Conservation (phyloP, 1,140 invertebrate genomes). For the Cyphomyrmex costatus region DNA sequence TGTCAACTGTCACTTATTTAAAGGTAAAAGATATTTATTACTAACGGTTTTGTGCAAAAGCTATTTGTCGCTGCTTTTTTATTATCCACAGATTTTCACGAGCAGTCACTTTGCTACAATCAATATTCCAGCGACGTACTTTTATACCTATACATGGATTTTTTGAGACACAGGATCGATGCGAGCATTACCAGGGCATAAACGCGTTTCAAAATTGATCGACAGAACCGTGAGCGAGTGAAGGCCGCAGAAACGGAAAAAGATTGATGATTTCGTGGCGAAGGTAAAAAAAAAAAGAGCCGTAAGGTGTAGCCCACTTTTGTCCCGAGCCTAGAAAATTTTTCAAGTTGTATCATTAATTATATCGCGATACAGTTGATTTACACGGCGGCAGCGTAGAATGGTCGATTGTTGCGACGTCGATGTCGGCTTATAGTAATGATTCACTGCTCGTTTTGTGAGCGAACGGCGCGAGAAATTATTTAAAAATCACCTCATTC, state of each 20-base stretch:
- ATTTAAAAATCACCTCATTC: slow-evolving; percentile 73
- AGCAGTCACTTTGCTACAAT: slow-evolving; percentile 13
- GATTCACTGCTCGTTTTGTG: slow-evolving; percentile 62
- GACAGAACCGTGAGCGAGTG: slow-evolving; percentile 16
- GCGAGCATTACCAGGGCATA: slow-evolving; percentile 48
- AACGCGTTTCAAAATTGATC: slow-evolving; percentile 59
- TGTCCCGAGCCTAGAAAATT: slow-evolving; percentile 62
- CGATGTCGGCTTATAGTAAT: slow-evolving; percentile 44
- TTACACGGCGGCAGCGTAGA: slow-evolving; percentile 45
- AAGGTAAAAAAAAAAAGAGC: slow-evolving; percentile 39
- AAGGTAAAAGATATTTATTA: neutral
- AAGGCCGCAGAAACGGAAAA: slow-evolving; percentile 39
- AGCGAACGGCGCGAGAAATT: slow-evolving; percentile 57
- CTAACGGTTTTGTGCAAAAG: neutral
- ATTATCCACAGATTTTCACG: slow-evolving; percentile 21
- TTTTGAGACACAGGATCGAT: slow-evolving; percentile 49
- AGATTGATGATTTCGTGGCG: slow-evolving; percentile 62
- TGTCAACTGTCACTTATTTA: neutral
- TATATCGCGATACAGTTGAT: slow-evolving; percentile 70
- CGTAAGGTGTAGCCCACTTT: slow-evolving; percentile 37
- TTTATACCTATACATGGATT: slow-evolving; percentile 35
- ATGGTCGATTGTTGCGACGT: slow-evolving; percentile 64
- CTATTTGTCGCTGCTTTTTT: slow-evolving; percentile 12
- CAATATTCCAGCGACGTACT: slow-evolving; percentile 44
- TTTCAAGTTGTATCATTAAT: slow-evolving; percentile 72